phyloP scores from a whole-genome alignment of 37 sponge, comb jelly and placozoan genomes.

The Geodia barretti region DNA sequence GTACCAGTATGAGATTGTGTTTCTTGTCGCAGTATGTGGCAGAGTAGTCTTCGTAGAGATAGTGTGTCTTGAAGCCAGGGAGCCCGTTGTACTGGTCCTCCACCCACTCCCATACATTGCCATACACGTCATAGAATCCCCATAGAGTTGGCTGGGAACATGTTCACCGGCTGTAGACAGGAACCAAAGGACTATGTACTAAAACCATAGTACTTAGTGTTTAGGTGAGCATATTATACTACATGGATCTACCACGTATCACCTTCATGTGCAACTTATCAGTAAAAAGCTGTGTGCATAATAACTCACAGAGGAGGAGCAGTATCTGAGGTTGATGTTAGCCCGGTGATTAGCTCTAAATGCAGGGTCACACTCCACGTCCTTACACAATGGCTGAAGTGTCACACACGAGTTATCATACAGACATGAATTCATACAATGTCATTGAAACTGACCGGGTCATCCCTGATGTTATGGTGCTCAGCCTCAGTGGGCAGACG shows the following conservation, averaged over 20 bases:
- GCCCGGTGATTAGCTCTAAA: not conserved
- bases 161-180: constrained; percentile 67
- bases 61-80: constrained; percentile 64
- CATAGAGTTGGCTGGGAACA: constrained; percentile 43
- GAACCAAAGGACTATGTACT: not conserved
- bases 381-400: constrained; percentile 15
- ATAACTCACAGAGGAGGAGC: constrained; percentile 70
- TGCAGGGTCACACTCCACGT: constrained; percentile 33
- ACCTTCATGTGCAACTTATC: no score
- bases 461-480: constrained; percentile 69
- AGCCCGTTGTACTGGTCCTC: constrained; percentile 88
- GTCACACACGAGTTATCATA: no score
- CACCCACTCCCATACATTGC: constrained; percentile 88
- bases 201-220: not conserved
- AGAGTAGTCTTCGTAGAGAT: constrained; percentile 86
- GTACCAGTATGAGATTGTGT: constrained; percentile 76
- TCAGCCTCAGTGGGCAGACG: constrained; percentile 87
- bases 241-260: not conserved
- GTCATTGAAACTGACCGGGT: constrained; percentile 9
- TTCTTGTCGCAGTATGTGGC: constrained; percentile 70
- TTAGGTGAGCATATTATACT: not conserved
- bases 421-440: not conserved
- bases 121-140: constrained; percentile 82
- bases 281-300: no score
- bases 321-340: constrained; percentile 66